Conservation (phyloP, 2,888 invertebrate species). For the Cosmorhoe ocellata region DNA sequence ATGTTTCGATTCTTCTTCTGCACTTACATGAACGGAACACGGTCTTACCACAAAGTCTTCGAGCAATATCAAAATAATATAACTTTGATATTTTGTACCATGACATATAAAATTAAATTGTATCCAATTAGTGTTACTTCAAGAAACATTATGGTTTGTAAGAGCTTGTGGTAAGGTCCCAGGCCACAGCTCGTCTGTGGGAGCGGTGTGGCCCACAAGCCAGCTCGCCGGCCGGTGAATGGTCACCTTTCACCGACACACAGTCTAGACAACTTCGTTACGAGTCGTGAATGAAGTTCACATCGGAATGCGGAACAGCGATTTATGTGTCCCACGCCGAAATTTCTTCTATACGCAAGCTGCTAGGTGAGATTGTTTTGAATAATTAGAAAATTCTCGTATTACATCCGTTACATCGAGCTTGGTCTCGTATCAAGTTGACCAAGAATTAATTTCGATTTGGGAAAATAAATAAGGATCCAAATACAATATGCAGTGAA, state of each 20-base stretch:
- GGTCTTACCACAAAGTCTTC: too few relatives aligned
- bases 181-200: constrained; percentile 56
- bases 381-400: constrained; percentile 56
- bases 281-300: constrained; percentile 77
- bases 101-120: too few relatives aligned
- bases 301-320: constrained; percentile 77
- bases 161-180: too few relatives aligned
- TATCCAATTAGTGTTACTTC: too few relatives aligned
- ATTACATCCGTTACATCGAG: constrained; percentile 27
- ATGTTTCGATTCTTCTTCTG: background rate
- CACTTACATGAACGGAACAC: constrained; percentile 2
- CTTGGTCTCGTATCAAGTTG: background rate
- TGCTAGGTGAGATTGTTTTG: constrained; percentile 60
- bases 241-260: constrained; percentile 82
- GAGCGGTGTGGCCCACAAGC: constrained; percentile 54
- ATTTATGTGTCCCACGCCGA: constrained; percentile 62
- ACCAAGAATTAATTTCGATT: background rate
- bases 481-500: too few relatives aligned
- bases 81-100: too few relatives aligned
- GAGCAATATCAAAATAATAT: too few relatives aligned
- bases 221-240: constrained; percentile 68
- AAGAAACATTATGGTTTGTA: too few relatives aligned
- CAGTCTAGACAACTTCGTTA: constrained; percentile 75
- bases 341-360: constrained; percentile 55
- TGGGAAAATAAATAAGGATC: too few relatives aligned